Percentiles rank a stretch among this genome's conserved stretches.
phyloP scores from a whole-genome alignment of 1,140 invertebrate species.

The Drosophila tristis region DNA sequence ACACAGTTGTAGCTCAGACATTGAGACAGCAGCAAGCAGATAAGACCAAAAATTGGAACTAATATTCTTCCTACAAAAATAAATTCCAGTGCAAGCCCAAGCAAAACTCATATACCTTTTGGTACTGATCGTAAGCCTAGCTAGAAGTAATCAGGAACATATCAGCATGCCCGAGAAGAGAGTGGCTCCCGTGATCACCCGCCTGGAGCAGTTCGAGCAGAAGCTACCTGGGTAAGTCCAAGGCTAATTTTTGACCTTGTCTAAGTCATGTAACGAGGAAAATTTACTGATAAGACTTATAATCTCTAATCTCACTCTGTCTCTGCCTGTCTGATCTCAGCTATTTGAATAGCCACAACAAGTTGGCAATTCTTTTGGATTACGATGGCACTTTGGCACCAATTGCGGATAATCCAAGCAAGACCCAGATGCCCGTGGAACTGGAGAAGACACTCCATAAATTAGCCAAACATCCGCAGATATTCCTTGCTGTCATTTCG shows the following conservation, averaged over 20 bases:
- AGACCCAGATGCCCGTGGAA: conserved; percentile 91
- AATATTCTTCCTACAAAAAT: conserved; percentile 7
- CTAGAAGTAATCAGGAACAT: conserved; percentile 16
- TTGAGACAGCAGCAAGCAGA: conserved; percentile 37
- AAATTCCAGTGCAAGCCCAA: conserved; percentile 42
- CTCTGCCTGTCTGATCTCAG: conserved; percentile 82
- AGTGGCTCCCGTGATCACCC: conserved; percentile 61
- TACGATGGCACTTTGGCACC: conserved; percentile 96
- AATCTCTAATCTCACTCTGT: neutral
- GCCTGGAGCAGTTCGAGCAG: conserved; percentile 66
- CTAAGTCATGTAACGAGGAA: conserved; percentile 59
- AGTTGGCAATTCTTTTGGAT: conserved; percentile 92
- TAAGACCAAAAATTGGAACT: conserved; percentile 31
- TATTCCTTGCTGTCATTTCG: conserved; percentile 94
- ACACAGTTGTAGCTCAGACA: conserved; percentile 25
- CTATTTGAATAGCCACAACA: conserved; percentile 92
- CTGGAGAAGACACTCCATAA: conserved; percentile 92
- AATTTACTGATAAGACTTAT: conserved; percentile 46
- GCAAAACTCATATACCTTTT: conserved; percentile 4
- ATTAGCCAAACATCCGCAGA: conserved; percentile 92
- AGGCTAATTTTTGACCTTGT: conserved; percentile 58
- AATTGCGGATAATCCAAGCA: conserved; percentile 93
- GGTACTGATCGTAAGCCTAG: conserved; percentile 15
- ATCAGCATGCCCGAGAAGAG: conserved; percentile 69
- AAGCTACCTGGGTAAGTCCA: conserved; percentile 70